Evolutionary conservation across 1,140 invertebrate species (phyloP).

Genomic region (Drosophila subpulchrella): DNA sequence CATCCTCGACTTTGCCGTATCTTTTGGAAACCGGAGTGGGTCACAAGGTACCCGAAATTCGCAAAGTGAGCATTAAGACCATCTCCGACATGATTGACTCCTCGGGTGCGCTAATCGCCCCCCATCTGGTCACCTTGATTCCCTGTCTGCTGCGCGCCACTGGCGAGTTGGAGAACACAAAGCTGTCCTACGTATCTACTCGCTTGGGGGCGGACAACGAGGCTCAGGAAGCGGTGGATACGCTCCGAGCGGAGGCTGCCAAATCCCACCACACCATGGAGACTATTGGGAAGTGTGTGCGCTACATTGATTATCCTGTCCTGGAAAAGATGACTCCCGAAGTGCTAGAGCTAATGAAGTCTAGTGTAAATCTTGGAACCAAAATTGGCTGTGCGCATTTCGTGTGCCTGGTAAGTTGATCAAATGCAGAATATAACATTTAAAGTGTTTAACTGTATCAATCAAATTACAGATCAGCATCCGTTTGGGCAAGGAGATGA

Average conservation of each 20-base stretch:
- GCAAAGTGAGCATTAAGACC: slow-evolving; percentile 92
- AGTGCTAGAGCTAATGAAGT: slow-evolving; percentile 92
- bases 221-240: slow-evolving; percentile 90
- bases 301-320: slow-evolving; percentile 91
- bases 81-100: slow-evolving; percentile 93
- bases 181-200: slow-evolving; percentile 92
- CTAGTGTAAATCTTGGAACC: slow-evolving; percentile 92
- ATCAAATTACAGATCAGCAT: slow-evolving; percentile 69
- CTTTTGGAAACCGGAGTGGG: slow-evolving; percentile 92
- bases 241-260: slow-evolving; percentile 90
- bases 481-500: slow-evolving; percentile 85
- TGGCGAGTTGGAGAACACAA: slow-evolving; percentile 92
- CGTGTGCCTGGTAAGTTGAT: slow-evolving; percentile 88
- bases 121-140: slow-evolving; percentile 92
- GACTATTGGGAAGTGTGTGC: slow-evolving; percentile 94
- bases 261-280: slow-evolving; percentile 94
- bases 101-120: slow-evolving; percentile 91
- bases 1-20: slow-evolving; percentile 91
- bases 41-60: slow-evolving; percentile 91
- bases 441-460: background rate
- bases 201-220: slow-evolving; percentile 88
- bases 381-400: slow-evolving; percentile 95
- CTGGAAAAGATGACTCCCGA: slow-evolving; percentile 92
- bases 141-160: slow-evolving; percentile 93
- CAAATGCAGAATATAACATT: background rate